phyloP scores from a whole-genome alignment of 2,113 vertebrate genomes.

The Pitta sordida region DNA sequence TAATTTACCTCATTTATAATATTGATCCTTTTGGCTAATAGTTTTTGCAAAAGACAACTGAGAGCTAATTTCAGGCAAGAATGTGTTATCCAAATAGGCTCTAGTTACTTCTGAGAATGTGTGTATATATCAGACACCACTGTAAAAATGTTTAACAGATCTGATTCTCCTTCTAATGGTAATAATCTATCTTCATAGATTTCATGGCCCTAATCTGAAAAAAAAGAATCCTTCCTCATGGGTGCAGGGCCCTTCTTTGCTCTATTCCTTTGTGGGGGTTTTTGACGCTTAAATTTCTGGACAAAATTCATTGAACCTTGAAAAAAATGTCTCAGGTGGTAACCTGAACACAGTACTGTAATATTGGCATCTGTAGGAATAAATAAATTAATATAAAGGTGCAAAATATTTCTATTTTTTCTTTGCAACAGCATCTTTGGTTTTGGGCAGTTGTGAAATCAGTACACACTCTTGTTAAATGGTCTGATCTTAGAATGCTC shows the following conservation, averaged over 20 bases:
- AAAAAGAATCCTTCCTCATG: neutral
- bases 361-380: neutral
- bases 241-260: rapidly evolving
- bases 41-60: neutral
- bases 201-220: neutral
- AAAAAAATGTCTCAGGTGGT: neutral
- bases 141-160: neutral
- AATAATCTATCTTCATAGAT: neutral
- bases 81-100: neutral
- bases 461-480: neutral
- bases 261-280: rapidly evolving
- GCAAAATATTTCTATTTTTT: neutral
- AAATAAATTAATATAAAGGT: neutral
- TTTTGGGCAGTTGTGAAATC: neutral
- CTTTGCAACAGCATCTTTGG: neutral
- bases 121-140: neutral
- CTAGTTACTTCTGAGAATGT: neutral
- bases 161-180: neutral
- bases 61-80: neutral
- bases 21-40: neutral
- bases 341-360: neutral
- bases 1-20: neutral
- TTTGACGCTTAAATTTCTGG: neutral
- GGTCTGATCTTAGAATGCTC: neutral
- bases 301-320: neutral